These are phyloP conservation scores for Triops longicaudatus DNA, from an alignment of 1,140 invertebrate genomes.

Conservation along the genomic window DNA sequence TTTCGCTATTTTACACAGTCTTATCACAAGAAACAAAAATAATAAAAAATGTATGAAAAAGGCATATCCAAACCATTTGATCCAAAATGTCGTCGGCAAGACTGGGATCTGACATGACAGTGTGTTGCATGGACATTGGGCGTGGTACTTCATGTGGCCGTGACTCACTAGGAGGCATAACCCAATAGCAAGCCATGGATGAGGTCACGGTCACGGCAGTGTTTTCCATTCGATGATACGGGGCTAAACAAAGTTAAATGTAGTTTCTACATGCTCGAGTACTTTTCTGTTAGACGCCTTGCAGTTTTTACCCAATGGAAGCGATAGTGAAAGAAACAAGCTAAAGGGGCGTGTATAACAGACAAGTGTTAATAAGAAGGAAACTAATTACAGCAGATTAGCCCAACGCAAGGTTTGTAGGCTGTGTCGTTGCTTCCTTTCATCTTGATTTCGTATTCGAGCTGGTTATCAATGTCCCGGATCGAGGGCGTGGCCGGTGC, in stretches of 20 bases:
- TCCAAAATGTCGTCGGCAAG: conserved; percentile 70
- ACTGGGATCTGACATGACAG: conserved; percentile 68
- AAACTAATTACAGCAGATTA: conserved; percentile 72
- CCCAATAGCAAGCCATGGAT: conserved; percentile 77
- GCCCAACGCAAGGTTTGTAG: conserved; percentile 83
- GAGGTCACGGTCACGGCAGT: conserved; percentile 59
- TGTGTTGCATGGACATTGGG: conserved; percentile 80
- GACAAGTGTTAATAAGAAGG: no score
- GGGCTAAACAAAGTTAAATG: conserved; percentile 52
- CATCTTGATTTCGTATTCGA: conserved; percentile 92
- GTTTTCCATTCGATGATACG: conserved; percentile 69
- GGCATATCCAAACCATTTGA: conserved; percentile 56
- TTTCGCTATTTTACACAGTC: conserved; percentile 21
- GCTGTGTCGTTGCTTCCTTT: conserved; percentile 77
- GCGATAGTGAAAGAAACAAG: no score
- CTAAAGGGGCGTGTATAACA: no score
- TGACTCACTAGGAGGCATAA: conserved; percentile 84
- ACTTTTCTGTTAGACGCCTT: no score
- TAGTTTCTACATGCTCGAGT: no score
- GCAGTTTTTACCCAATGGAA: no score
- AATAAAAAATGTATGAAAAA: conserved; percentile 6
- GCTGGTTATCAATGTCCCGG: conserved; percentile 79
- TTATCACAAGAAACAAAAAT: no score
- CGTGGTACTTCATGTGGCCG: conserved; percentile 81
- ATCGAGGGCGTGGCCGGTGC: conserved; percentile 79